phyloP scores from a whole-genome alignment of 2,888 invertebrate species.

The Steinernema hermaphroditum region DNA sequence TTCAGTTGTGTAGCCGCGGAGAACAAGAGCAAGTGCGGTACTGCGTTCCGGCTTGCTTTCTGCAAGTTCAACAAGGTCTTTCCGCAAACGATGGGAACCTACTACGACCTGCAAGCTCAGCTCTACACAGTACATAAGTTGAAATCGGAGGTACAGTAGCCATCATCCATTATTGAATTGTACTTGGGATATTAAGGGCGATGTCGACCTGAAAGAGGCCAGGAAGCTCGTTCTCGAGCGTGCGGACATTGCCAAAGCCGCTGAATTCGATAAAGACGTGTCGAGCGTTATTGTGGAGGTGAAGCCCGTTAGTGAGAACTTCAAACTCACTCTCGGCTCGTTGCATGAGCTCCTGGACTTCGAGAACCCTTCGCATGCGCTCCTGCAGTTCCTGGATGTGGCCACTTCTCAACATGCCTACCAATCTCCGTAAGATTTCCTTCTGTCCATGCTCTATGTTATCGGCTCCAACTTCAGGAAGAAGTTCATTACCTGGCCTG shows the following conservation, averaged over 20 bases:
- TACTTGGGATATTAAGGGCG: too few species aligned
- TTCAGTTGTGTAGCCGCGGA: slow-evolving; percentile 39
- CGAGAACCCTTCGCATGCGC: background rate
- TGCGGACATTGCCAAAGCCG: background rate
- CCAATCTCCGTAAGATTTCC: background rate
- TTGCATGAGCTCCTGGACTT: background rate
- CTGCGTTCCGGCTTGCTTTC: slow-evolving; percentile 34
- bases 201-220: too few species aligned
- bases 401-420: background rate
- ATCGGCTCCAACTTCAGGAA: background rate
- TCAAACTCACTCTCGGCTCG: background rate
- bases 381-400: background rate
- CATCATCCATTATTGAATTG: too few species aligned
- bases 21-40: slow-evolving; percentile 38
- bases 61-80: background rate
- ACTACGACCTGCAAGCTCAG: background rate
- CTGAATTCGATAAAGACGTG: background rate
- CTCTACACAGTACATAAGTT: background rate
- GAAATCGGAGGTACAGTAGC: background rate
- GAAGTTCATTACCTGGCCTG: background rate
- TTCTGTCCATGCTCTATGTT: background rate
- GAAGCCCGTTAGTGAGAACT: background rate
- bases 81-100: background rate
- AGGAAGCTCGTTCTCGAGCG: background rate
- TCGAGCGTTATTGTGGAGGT: background rate